phyloP scores from a whole-genome alignment of 2,113 vertebrate genomes.

The Phyllostomus hastatus region DNA sequence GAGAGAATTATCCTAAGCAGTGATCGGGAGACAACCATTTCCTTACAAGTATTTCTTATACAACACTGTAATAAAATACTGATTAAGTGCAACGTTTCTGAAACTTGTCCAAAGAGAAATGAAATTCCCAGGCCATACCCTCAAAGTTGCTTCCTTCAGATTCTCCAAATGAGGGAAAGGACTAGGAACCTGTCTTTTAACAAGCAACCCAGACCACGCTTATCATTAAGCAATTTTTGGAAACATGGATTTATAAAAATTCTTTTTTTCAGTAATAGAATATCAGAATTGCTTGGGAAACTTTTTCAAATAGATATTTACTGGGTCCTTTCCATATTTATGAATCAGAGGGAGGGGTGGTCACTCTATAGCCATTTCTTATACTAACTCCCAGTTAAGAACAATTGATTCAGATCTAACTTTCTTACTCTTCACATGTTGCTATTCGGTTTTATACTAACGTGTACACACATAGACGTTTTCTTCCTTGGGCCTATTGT shows the following conservation, averaged over 20 bases:
- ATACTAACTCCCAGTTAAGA: not conserved
- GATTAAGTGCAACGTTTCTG: not conserved
- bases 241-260: not conserved
- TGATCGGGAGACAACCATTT: not conserved
- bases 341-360: not conserved
- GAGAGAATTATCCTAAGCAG: not conserved
- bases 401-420: not conserved
- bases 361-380: not conserved
- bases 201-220: not conserved
- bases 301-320: not conserved
- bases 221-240: not conserved
- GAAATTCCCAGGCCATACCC: accelerated
- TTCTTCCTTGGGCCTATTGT: not conserved
- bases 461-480: not conserved
- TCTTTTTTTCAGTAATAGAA: not conserved
- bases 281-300: not conserved
- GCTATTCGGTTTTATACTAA: not conserved
- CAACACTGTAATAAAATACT: too few relatives aligned
- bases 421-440: not conserved
- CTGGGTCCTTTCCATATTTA: not conserved
- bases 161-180: not conserved
- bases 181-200: not conserved
- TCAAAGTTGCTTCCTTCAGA: not conserved
- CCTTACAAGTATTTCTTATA: not conserved
- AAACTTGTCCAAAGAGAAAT: not conserved